Evolutionary conservation across 1,140 invertebrate genomes (phyloP), one percentile per base, ranked within the genome.

Genomic region (Drosophila seguyi): DNA sequence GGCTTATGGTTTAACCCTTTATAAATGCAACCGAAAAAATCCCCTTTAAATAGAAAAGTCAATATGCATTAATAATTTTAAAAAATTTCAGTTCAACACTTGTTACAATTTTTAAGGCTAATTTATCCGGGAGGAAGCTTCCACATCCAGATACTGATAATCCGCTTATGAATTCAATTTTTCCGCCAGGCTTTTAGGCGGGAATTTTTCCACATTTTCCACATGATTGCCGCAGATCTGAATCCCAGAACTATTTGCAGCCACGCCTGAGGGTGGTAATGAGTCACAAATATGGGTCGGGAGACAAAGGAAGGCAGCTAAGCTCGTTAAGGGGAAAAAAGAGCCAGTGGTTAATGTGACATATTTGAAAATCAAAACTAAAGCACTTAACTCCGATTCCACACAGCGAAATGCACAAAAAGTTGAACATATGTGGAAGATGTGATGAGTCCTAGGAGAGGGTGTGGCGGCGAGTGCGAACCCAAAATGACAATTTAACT

Each of bases 321-420:
- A 88, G 85, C 80, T 68, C 59, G 66, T 86, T 86, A 86, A 14
- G 31, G 36, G 10, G 39, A 25, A 31, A 36, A 50, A 53, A 59
- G 61, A 36, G 50, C 48, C 36, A 67, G 42, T 68, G 61, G 81
- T 65, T 91, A 91, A 91, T 91, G 88, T 91, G 88, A 91, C 88
- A 91, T 91, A 91, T 91, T 91, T 91, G 88, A 91, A 91, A 91
- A 88, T 84, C 83, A 91, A 91, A 91, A 91, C 88, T 85, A 88
- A 91, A 88, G 88, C 88, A 91, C 88, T 91, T 91, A 88, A 91
- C 88, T 81, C 72, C 72, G 80, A 48, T 39, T 81, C 73, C 68
- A 63, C 72, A 67, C 74, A 48, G 57, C 57, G 53, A 91, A 90
- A 75, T 76, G 84, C 75, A 91, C 78, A 90, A 90, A 90, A 91